These are phyloP conservation scores for Thalassoma bifasciatum DNA, from an alignment of 2,113 vertebrate genomes.

Conservation along the genomic window DNA sequence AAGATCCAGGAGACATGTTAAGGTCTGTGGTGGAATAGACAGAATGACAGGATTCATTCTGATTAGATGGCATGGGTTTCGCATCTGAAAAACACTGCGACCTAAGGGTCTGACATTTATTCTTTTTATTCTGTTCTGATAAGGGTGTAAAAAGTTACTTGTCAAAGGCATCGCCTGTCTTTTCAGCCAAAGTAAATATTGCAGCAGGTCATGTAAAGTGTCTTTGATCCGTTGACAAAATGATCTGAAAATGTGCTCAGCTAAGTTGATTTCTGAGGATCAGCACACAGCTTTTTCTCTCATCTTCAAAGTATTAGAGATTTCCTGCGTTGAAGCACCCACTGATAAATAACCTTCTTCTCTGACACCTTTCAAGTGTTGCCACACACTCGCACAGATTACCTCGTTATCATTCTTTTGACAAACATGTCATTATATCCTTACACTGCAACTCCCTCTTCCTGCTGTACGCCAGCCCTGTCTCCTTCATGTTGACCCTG, in stretches of 20 bases:
- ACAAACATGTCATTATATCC: slow-evolving; percentile 1
- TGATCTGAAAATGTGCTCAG: background rate
- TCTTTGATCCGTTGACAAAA: background rate
- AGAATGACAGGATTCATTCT: too few species aligned
- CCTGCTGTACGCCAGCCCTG: background rate
- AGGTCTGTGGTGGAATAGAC: too few species aligned
- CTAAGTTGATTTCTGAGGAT: background rate
- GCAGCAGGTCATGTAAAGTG: background rate
- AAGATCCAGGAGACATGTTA: too few species aligned
- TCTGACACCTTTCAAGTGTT: background rate
- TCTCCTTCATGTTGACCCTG: background rate
- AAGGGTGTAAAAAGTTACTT: background rate
- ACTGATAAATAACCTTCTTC: background rate
- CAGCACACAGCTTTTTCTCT: background rate
- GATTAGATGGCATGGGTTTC: too few species aligned
- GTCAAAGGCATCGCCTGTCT: background rate
- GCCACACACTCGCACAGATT: background rate
- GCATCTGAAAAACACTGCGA: too few species aligned
- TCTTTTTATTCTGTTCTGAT: too few species aligned
- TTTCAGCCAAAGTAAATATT: background rate
- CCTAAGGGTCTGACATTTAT: too few species aligned
- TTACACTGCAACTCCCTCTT: background rate
- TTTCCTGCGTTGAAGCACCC: background rate
- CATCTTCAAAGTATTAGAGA: background rate
- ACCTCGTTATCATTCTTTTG: background rate